These are phyloP conservation scores for Macrophya annulata DNA, from an alignment of 2,888 invertebrate species.

Conservation along the genomic window DNA sequence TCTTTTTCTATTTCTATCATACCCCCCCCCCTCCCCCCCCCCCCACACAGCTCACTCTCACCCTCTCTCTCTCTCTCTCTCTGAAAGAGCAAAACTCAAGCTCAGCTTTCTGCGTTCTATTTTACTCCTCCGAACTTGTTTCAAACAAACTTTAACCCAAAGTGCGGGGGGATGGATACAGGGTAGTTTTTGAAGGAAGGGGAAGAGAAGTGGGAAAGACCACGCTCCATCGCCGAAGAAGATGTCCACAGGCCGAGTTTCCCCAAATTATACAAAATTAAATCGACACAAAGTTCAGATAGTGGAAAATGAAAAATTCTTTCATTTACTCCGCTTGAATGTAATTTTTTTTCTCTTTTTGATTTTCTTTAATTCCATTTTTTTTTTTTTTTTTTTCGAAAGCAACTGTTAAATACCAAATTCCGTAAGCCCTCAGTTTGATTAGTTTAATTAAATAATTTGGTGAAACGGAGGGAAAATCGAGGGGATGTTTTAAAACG, in stretches of 20 bases:
- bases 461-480: background rate
- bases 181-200: background rate
- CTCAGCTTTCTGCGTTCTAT: conserved; percentile 3
- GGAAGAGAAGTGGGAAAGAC: background rate
- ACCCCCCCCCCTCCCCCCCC: too few relatives aligned
- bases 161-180: background rate
- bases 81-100: background rate
- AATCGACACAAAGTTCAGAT: background rate
- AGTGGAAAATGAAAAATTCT: background rate
- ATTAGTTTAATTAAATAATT: conserved; percentile 1
- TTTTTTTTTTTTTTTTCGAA: background rate
- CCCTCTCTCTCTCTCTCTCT: background rate
- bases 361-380: too few relatives aligned
- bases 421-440: background rate
- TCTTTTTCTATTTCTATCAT: background rate
- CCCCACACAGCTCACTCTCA: too few relatives aligned
- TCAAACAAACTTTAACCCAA: conserved; percentile 17
- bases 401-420: background rate
- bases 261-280: conserved; percentile 23
- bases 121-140: conserved; percentile 14
- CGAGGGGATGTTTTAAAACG: background rate
- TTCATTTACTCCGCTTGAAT: background rate
- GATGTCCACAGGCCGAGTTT: conserved; percentile 16
- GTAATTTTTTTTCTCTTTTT: background rate
- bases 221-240: conserved; percentile 20